Evolutionary conservation across 2,113 vertebrate species (phyloP).

Genomic region (Crotophaga sulcirostris): DNA sequence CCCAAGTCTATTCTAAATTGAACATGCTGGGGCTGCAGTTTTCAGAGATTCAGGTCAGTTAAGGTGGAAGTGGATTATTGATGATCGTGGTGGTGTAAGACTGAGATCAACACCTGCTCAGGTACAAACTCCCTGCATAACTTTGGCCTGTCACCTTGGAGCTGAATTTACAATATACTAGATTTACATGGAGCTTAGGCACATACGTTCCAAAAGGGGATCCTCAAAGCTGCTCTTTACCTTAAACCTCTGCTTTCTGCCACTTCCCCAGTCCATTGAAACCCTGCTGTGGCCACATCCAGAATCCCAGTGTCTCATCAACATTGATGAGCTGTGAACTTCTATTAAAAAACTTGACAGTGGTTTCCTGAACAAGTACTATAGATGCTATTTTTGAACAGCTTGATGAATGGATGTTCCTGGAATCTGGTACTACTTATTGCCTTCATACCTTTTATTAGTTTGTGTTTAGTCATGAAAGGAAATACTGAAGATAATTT

Average conservation of each 20-base stretch:
- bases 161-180: neutral
- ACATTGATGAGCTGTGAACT: neutral
- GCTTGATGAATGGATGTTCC: neutral
- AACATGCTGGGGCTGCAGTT: neutral
- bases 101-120: neutral
- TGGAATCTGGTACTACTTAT: neutral
- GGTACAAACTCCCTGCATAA: neutral
- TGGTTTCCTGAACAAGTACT: neutral
- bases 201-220: neutral
- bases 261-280: neutral
- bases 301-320: neutral
- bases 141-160: neutral
- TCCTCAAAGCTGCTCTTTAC: neutral
- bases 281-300: neutral
- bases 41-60: neutral
- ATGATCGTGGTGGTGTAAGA: neutral
- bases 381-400: neutral
- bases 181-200: neutral
- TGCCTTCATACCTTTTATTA: neutral
- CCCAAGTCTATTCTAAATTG: neutral
- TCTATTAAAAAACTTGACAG: neutral
- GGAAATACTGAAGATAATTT: neutral
- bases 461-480: neutral
- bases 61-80: neutral
- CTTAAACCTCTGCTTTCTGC: neutral